These are phyloP conservation scores for Cichlasoma orientale DNA, from an alignment of 2,797 vertebrate genomes.

Conservation along the genomic window DNA sequence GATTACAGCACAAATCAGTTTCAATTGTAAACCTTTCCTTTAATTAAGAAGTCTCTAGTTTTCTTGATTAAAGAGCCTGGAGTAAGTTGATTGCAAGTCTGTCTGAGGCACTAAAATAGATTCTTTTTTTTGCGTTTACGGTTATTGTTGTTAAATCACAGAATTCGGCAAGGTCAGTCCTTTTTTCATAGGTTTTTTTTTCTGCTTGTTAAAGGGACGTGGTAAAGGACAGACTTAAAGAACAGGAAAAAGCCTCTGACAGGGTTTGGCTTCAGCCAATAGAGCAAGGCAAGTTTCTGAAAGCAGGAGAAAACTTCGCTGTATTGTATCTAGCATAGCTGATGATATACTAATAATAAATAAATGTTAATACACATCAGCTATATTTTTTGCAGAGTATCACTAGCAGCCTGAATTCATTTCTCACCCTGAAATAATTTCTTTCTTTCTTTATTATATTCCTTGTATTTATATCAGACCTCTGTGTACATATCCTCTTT, in stretches of 20 bases:
- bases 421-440: no score
- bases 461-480: no score
- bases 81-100: slow-evolving; percentile 11
- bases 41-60: slow-evolving; percentile 1
- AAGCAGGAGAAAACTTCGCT: not conserved
- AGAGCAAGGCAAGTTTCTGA: not conserved
- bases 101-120: not conserved
- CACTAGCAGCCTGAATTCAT: no score
- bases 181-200: not conserved
- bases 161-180: not conserved
- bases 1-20: not conserved
- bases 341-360: no score
- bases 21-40: not conserved
- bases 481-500: not conserved
- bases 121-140: not conserved
- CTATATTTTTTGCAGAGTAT: no score
- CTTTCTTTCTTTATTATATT: no score
- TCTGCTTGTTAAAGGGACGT: not conserved
- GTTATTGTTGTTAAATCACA: not conserved
- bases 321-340: not conserved
- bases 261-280: not conserved
- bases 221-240: not conserved
- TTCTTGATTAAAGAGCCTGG: not conserved
- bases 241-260: not conserved
- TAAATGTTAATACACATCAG: no score